These are phyloP conservation scores for Dipodomys stephensi DNA, from an alignment of 2,113 vertebrate genomes.

Conservation along the genomic window DNA sequence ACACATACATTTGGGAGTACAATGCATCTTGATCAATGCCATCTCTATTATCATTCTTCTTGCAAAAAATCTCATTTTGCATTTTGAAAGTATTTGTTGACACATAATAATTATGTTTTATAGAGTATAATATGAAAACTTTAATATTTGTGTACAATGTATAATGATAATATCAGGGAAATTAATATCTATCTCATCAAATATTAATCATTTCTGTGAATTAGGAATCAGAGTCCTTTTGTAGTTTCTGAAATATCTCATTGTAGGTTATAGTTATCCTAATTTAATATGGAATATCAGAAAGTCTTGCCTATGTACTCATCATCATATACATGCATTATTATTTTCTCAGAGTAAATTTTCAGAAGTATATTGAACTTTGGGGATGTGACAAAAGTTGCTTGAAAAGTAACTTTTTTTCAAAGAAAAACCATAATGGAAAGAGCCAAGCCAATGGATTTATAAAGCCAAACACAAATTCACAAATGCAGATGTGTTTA, in stretches of 20 bases:
- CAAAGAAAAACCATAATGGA: constrained; percentile 1
- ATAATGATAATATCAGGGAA: no score
- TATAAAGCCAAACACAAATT: constrained; percentile 44
- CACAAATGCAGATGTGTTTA: constrained; percentile 22
- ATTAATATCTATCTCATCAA: background rate
- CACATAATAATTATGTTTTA: background rate
- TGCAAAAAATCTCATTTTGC: no score
- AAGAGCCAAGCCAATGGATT: constrained; percentile 26
- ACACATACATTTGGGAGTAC: no score
- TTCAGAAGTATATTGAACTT: constrained; percentile 30
- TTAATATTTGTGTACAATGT: background rate
- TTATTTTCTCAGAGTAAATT: constrained; percentile 41
- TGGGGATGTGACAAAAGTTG: background rate
- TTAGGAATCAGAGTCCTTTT: background rate
- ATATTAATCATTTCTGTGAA: background rate
- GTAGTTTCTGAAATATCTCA: background rate
- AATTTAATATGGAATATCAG: background rate
- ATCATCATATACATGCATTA: background rate
- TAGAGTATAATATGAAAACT: background rate
- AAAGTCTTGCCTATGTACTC: background rate
- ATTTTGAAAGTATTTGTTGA: background rate
- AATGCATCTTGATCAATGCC: no score
- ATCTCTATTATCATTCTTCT: no score
- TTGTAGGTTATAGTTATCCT: background rate
- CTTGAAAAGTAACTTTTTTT: background rate